Evolutionary conservation across 2,888 invertebrate genomes (phyloP).

Genomic region (Rugalucina vietnamica): DNA sequence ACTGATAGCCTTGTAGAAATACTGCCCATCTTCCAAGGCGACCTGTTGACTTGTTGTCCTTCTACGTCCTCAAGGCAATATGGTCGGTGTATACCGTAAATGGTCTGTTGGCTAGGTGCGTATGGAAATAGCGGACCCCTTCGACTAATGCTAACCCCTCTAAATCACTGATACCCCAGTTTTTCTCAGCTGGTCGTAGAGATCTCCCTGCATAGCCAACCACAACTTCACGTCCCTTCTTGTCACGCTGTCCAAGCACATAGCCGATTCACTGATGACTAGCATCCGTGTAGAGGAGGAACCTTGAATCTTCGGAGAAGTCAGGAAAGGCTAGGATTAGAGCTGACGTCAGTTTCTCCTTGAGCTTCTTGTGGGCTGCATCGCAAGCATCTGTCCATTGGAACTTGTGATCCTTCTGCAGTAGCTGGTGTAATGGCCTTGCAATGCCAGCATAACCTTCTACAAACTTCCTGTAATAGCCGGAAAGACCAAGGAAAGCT

Average conservation of each 20-base stretch:
- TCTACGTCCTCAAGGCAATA: conserved; percentile 38
- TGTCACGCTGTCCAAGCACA: conserved; percentile 48
- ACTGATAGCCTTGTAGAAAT: conserved; percentile 47
- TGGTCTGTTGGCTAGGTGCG: conserved; percentile 45
- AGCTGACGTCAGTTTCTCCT: conserved; percentile 23
- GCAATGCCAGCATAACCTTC: conserved; percentile 51
- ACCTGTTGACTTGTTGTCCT: conserved; percentile 33
- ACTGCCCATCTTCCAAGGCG: conserved; percentile 57
- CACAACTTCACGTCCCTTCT: conserved; percentile 36
- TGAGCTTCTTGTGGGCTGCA: conserved; percentile 32
- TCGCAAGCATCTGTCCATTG: conserved; percentile 48
- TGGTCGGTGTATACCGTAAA: conserved; percentile 55
- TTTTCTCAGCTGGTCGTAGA: conserved; percentile 48
- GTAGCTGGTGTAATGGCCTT: conserved; percentile 41
- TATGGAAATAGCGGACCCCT: conserved; percentile 47
- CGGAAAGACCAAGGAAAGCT: conserved; percentile 46
- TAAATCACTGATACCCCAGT: conserved; percentile 55
- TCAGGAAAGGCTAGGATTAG: conserved; percentile 54
- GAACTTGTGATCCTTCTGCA: conserved; percentile 43
- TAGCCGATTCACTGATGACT: conserved; percentile 34
- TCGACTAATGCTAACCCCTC: conserved; percentile 63
- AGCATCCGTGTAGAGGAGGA: conserved; percentile 55
- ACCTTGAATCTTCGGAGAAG: conserved; percentile 45
- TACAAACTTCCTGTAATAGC: conserved; percentile 51
- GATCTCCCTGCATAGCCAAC: conserved; percentile 53